Base-by-base conservation (phyloP, 37 sponge, comb jelly and placozoan species). In the Theonella swinhoei region DNA sequence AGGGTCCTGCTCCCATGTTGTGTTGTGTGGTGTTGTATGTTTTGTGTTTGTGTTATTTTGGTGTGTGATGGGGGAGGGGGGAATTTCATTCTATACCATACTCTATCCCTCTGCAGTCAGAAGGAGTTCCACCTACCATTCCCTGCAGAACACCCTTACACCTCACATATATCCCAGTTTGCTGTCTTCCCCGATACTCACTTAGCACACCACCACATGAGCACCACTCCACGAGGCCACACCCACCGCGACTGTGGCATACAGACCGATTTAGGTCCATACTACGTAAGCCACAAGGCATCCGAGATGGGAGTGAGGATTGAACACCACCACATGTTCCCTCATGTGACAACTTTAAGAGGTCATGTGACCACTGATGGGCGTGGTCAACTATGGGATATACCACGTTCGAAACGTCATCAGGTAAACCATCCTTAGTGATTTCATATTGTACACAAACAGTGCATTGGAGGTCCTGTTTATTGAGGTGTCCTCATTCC, bases 71-170 rank as follows among this genome's bases (percentile, higher is more conserved):
- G n/a, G n/a, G n/a, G n/a, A n/a, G n/a, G n/a, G n/a, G n/a, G n/a
- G n/a, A n/a, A n/a, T 32, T 23, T 34, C 19, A 58, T 33, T 9
- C 62, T 29, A 28, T 30, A 78, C 8, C 24, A 25, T 36, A 2
- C 26, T 20, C n/a, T 72, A n/a, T 82, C 23, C 24, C 23, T 8
- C 7, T 64, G 17, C 76, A 95, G 95, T 25, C 36, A 75, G 24
- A 88, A 81, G 32, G 89, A 88, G 63, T 24, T 91, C 1, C 42
- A 61, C 28, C 75, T 65, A 2, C 89, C 89, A 14, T 95, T 91
- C 43, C 95, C 95, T 25, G 83, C 89, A 0, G 89, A 95, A 80
- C 95, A 95, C 63, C 95, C 95, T 9, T 91, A 68, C 75, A 75
- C 89, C 43, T 95, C 95, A 17, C 95, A 95, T 75, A 91, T 76